Evolutionary conservation across 2,113 vertebrate species (phyloP).

Genomic region (Etheostoma cragini): DNA sequence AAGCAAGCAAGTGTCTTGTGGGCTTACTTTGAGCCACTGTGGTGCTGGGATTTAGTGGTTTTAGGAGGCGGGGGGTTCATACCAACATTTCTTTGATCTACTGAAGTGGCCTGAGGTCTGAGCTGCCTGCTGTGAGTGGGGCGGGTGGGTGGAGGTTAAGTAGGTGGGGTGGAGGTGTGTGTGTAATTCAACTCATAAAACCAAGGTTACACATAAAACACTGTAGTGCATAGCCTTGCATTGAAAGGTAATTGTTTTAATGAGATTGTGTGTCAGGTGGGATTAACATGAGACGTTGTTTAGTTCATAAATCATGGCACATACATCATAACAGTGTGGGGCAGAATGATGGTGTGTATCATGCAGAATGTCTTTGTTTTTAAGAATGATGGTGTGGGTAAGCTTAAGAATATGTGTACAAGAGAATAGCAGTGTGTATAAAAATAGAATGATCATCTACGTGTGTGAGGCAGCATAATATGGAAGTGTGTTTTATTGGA

Average conservation of each 20-base stretch:
- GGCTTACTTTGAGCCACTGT: slow-evolving; percentile 8
- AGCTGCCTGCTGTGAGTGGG: slow-evolving; percentile 46
- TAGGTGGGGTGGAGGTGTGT: slow-evolving; percentile 2
- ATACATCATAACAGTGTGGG: not conserved
- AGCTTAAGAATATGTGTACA: not conserved
- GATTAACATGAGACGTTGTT: slow-evolving; percentile 40
- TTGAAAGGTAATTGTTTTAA: slow-evolving; percentile 32
- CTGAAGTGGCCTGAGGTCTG: slow-evolving; percentile 55
- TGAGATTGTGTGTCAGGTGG: slow-evolving; percentile 39
- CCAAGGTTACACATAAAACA: slow-evolving; percentile 29
- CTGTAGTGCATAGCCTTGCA: not conserved
- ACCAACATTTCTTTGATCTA: slow-evolving; percentile 63
- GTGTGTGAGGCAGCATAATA: not conserved
- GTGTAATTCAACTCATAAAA: slow-evolving; percentile 38
- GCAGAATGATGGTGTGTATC: not conserved
- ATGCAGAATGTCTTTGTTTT: not conserved
- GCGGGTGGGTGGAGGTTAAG: not conserved
- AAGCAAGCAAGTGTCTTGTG: slow-evolving; percentile 14
- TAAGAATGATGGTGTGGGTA: not conserved
- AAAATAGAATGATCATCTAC: not conserved
- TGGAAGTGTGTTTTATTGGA: not conserved
- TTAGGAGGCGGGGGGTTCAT: not conserved
- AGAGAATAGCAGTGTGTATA: not conserved
- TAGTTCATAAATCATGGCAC: slow-evolving; percentile 42
- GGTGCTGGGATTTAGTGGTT: slow-evolving; percentile 28